These are phyloP conservation scores for Heptranchias perlo DNA, from an alignment of 2,113 vertebrate genomes.

Conservation along the genomic window DNA sequence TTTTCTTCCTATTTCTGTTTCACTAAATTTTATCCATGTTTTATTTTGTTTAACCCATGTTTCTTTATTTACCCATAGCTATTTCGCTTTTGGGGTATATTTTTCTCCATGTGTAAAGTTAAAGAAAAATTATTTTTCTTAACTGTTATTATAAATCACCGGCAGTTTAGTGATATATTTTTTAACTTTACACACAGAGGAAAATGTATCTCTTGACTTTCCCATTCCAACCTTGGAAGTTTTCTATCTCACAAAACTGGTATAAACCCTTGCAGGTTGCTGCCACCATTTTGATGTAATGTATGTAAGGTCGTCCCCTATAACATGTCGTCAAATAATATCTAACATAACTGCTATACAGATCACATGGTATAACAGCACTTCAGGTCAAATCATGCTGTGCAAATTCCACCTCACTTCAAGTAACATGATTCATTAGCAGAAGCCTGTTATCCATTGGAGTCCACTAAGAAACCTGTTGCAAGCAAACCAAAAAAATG, in stretches of 20 bases:
- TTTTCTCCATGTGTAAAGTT: too few relatives aligned
- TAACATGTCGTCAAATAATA: neutral
- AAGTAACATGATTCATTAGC: neutral
- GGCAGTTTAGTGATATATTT: too few relatives aligned
- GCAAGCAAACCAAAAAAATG: neutral
- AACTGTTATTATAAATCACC: too few relatives aligned
- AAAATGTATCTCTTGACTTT: too few relatives aligned
- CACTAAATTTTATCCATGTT: neutral
- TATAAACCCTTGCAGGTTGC: neutral
- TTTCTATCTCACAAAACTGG: neutral
- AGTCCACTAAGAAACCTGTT: neutral
- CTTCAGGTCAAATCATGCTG: neutral
- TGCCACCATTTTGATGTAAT: neutral
- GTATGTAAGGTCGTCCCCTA: neutral
- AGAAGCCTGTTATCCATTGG: neutral
- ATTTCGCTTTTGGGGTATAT: too few relatives aligned
- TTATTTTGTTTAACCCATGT: neutral
- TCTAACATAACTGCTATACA: neutral
- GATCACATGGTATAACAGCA: neutral
- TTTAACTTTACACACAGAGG: too few relatives aligned
- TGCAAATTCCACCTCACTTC: neutral
- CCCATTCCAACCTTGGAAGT: too few relatives aligned
- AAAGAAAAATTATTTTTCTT: too few relatives aligned
- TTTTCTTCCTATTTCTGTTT: neutral
- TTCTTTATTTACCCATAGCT: neutral